Evolutionary conservation across 2,797 vertebrate species (phyloP).

Genomic region (Leuciscus waleckii): DNA sequence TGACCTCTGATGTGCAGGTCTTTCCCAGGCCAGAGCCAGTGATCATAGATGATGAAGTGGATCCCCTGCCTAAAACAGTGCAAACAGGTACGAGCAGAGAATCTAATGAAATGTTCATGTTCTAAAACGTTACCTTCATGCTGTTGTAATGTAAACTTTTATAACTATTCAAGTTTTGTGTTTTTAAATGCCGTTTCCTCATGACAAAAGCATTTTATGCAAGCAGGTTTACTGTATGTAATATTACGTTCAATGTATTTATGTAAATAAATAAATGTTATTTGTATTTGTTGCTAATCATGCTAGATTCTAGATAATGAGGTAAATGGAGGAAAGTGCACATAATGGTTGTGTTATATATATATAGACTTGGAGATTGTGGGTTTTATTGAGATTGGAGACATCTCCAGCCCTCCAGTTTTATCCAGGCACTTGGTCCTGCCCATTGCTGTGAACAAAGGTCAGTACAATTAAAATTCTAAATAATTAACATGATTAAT

Average conservation of each 20-base stretch:
- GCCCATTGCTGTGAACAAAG: constrained; percentile 96
- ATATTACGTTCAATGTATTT: not conserved
- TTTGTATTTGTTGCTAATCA: constrained; percentile 4
- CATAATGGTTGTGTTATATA: constrained; percentile 1
- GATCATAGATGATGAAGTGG: constrained; percentile 93
- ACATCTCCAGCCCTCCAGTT: constrained; percentile 97
- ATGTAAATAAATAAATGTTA: not conserved
- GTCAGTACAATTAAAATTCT: constrained; percentile 68
- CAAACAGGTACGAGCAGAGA: constrained; percentile 83
- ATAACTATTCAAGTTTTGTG: not conserved
- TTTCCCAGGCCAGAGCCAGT: constrained; percentile 96
- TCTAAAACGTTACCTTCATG: not conserved
- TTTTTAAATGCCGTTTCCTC: not conserved
- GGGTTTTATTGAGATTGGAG: constrained; percentile 97
- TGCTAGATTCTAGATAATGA: not conserved
- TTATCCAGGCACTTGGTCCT: constrained; percentile 95
- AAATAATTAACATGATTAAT: not conserved
- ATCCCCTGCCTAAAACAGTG: constrained; percentile 89
- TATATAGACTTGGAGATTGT: constrained; percentile 93
- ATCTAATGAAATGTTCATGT: not conserved
- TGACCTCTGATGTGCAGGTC: constrained; percentile 95
- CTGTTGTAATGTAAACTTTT: not conserved
- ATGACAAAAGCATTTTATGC: not conserved
- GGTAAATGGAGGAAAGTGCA: not conserved
- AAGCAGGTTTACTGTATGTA: not conserved